A percentile compares a stretch with the other conserved stretches of the same genome.
phyloP scores from a whole-genome alignment of 2,888 invertebrate genomes.

The Deilephila elpenor region DNA sequence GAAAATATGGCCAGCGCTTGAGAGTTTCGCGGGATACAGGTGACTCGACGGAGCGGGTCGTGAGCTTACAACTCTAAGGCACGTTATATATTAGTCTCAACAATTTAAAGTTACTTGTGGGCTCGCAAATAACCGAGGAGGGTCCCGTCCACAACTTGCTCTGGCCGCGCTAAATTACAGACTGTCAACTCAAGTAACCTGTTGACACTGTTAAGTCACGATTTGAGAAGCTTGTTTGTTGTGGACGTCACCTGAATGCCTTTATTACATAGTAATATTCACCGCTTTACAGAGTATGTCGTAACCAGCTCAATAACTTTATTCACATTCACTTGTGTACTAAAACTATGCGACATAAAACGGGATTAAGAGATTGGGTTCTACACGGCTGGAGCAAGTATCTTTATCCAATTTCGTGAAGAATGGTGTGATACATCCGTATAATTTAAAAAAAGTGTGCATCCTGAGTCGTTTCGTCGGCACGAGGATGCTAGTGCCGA shows the following conservation, averaged over 20 bases:
- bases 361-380: neutral
- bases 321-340: neutral
- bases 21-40: slow-evolving; percentile 54
- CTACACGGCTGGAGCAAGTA: slow-evolving; percentile 30
- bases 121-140: slow-evolving; percentile 74
- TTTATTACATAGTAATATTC: slow-evolving; percentile 2
- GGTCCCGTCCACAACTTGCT: slow-evolving; percentile 69
- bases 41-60: slow-evolving; percentile 58
- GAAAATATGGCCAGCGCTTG: slow-evolving; percentile 49
- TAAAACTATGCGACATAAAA: neutral
- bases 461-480: slow-evolving; percentile 60
- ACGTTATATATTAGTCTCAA: slow-evolving; percentile 72
- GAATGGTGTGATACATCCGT: slow-evolving; percentile 54
- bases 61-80: slow-evolving; percentile 65
- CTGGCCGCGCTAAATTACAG: slow-evolving; percentile 76
- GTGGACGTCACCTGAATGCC: slow-evolving; percentile 58
- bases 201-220: slow-evolving; percentile 75
- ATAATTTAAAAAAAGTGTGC: slow-evolving; percentile 57
- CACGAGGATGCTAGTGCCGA: slow-evolving; percentile 40
- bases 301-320: neutral
- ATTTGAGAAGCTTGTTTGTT: slow-evolving; percentile 67
- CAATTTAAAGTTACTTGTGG: slow-evolving; percentile 76
- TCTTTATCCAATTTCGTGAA: slow-evolving; percentile 20
- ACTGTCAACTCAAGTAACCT: slow-evolving; percentile 81
- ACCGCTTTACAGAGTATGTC: neutral